Conservation (phyloP, 2,888 invertebrate genomes). For the Noctuana brunneofusca region DNA sequence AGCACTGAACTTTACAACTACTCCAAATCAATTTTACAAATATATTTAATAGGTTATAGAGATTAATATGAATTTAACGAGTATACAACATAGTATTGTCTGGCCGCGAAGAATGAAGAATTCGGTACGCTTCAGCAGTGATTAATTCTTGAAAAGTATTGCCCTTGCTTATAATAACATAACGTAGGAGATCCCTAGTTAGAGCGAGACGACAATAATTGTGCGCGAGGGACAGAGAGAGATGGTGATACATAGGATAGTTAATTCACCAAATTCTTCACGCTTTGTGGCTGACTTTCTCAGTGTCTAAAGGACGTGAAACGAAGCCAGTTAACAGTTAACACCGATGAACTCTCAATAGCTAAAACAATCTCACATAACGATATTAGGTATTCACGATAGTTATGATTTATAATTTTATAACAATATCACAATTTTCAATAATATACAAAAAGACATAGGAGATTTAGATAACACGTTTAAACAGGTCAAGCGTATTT, state of each 20-base stretch:
- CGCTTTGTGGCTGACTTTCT: not conserved
- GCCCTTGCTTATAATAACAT: not conserved
- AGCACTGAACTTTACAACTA: constrained; percentile 35
- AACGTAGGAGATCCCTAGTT: not conserved
- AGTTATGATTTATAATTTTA: constrained; percentile 68
- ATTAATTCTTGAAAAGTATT: not conserved
- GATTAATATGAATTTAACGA: constrained; percentile 27
- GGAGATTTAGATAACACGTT: constrained; percentile 73
- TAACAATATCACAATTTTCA: constrained; percentile 83
- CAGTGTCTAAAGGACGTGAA: constrained; percentile 16
- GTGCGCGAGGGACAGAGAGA: not conserved
- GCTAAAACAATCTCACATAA: constrained; percentile 60
- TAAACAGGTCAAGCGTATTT: constrained; percentile 77
- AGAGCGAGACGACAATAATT: constrained; percentile 1
- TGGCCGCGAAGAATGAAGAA: not conserved
- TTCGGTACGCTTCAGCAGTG: not conserved
- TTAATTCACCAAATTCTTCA: not conserved
- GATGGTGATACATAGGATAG: not conserved
- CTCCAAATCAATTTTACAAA: constrained; percentile 27
- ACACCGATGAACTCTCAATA: constrained; percentile 55
- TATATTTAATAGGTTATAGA: constrained; percentile 23
- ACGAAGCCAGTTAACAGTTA: constrained; percentile 53
- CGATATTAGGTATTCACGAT: constrained; percentile 65
- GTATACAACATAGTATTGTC: constrained; percentile 17
- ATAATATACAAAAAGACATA: constrained; percentile 79